A percentile compares a stretch with the other conserved stretches of the same genome.
Evolutionary conservation across 2,797 vertebrate genomes (phyloP).

Genomic region (Pteropus rufus): DNA sequence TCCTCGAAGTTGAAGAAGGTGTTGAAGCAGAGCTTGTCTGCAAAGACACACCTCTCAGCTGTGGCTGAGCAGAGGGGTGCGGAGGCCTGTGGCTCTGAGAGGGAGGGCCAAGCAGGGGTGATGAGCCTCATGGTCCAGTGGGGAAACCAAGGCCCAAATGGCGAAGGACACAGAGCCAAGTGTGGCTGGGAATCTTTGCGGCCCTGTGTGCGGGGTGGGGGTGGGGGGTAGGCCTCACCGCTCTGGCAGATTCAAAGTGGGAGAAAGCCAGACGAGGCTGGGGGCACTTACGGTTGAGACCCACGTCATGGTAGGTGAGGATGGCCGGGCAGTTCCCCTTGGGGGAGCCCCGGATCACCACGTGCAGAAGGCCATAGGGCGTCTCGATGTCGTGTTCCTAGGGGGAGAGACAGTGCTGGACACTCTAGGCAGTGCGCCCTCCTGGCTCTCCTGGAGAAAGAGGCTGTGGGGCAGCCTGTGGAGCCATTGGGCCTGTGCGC

Average conservation of each 20-base stretch:
- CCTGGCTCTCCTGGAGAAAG: not conserved
- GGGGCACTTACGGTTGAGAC: constrained; percentile 94
- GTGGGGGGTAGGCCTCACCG: not conserved
- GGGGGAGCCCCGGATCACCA: constrained; percentile 95
- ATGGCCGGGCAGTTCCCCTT: constrained; percentile 96
- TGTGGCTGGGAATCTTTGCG: rapidly evolving
- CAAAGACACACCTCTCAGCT: constrained; percentile 58
- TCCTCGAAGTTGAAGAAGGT: constrained; percentile 95
- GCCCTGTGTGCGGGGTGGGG: not conserved
- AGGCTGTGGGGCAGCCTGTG: not conserved
- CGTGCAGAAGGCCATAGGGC: constrained; percentile 94
- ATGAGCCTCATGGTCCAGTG: rapidly evolving
- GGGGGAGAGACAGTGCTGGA: not conserved
- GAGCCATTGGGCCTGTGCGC: not conserved
- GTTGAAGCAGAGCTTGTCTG: constrained; percentile 98
- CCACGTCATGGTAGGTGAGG: constrained; percentile 97
- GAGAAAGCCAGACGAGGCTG: not conserved
- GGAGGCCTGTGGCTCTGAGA: not conserved
- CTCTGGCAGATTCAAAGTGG: rapidly evolving
- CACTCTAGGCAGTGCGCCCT: not conserved
- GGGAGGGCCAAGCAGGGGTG: not conserved
- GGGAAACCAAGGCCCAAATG: not conserved
- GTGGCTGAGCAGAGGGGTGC: rapidly evolving
- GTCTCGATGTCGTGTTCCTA: constrained; percentile 98
- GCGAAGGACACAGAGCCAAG: not conserved